Base-by-base conservation (phyloP, 2,888 invertebrate genomes). In the Limnephilus lunatus region DNA sequence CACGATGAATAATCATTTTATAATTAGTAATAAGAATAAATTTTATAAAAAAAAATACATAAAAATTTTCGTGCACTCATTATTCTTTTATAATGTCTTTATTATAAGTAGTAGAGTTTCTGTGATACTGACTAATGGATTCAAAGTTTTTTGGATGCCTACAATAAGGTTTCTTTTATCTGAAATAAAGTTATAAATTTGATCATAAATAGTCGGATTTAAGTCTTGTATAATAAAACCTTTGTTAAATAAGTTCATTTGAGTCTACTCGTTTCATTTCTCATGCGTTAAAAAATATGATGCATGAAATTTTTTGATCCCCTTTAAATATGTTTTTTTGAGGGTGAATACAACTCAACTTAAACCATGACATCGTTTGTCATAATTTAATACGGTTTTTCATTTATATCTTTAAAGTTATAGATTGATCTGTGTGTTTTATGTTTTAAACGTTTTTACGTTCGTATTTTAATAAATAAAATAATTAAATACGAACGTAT, bases 261-360 rank as follows among this genome's bases (percentile, higher is more conserved):
- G 2, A 68, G 68, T n/a, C 25, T 68, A 25, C 68, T 68, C 25
- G 19, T 68, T 68, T 68, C 68, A 25, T 68, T 68, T 68, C 25
- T 68, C 68, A n/a, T 68, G 25, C 9, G 25, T 68, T 68, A 2
- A 83, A 35, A 83, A 83, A 83, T n/a, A 83, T 83, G 32, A 39
- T 83, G 83, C 83, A 83, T 83, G 35, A 83, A 83, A 83, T 83
- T 83, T 83, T 25, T 25, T 12, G 83, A 32, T 39, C 83, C 35
- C 35, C 35, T 83, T 83, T 83, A 35, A 83, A 83, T 83, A 35
- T 83, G 35, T 83, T 83, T 35, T 83, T 31, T 83, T 35, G 19
- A n/a, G 83, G 83, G 83, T 83, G 83, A 30, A 32, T 32, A 39
- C 68, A 68, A 68, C n/a, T n/a, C 68, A 68, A 68, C 68, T 25